phyloP scores from a whole-genome alignment of 1,140 invertebrate genomes.

The Drosophila melanogaster region DNA sequence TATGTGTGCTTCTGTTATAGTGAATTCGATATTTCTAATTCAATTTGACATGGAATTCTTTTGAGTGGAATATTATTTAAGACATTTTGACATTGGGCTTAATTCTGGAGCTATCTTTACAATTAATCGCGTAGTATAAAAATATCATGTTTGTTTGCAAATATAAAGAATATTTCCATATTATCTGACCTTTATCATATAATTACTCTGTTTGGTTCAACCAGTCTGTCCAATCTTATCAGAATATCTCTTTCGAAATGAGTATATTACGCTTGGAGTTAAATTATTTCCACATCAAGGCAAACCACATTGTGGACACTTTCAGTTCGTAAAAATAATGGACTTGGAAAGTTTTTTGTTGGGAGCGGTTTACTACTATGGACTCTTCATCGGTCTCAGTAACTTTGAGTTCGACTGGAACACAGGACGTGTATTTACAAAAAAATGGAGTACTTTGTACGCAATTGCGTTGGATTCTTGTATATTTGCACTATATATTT shows the following conservation, averaged over 20 bases:
- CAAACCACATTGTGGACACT: too few species aligned
- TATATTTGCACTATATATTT: background rate
- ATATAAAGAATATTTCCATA: background rate
- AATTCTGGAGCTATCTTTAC: too few species aligned
- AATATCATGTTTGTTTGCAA: background rate
- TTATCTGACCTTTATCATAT: background rate
- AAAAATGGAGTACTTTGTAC: constrained; percentile 12
- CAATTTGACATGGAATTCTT: constrained; percentile 38
- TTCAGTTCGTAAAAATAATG: constrained; percentile 23
- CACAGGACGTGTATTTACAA: constrained; percentile 7
- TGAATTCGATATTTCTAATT: constrained; percentile 25
- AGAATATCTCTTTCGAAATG: background rate
- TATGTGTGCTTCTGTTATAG: constrained; percentile 20
- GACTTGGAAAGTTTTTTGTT: constrained; percentile 4
- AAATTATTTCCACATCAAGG: background rate
- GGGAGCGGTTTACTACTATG: constrained; percentile 7
- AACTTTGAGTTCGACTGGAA: constrained; percentile 28
- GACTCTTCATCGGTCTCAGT: constrained; percentile 20
- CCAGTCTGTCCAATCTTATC: background rate
- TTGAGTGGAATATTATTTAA: background rate
- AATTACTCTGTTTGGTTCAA: background rate
- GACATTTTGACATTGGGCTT: too few species aligned
- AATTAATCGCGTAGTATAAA: too few species aligned
- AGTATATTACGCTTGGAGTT: background rate
- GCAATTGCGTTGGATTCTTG: background rate